phyloP scores from a whole-genome alignment of 2,888 invertebrate species.

The Venustoraphidia nigricollis region DNA sequence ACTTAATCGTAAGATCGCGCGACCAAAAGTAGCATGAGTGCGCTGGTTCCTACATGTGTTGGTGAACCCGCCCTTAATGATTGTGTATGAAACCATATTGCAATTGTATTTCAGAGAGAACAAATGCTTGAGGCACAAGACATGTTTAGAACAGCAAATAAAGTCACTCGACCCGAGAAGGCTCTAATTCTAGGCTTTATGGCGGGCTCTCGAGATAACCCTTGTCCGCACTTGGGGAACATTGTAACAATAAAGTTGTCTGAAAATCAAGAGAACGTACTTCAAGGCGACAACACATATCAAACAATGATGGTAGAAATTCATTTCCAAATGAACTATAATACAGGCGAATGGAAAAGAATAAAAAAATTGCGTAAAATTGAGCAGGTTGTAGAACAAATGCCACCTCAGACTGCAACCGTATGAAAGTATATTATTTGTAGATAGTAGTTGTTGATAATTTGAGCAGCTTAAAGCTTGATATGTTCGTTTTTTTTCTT shows the following conservation, averaged over 20 bases:
- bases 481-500: too few relatives aligned
- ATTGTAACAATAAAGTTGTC: conserved; percentile 91
- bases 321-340: conserved; percentile 97
- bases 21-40: background rate
- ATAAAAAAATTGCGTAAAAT: conserved; percentile 79
- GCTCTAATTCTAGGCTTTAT: conserved; percentile 95
- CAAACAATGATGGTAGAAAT: conserved; percentile 74
- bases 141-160: conserved; percentile 92
- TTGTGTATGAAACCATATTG: conserved; percentile 6
- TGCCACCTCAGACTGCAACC: conserved; percentile 1
- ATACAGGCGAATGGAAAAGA: conserved; percentile 92
- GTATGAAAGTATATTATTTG: too few relatives aligned
- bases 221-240: conserved; percentile 92
- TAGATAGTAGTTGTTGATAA: too few relatives aligned
- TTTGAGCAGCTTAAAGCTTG: too few relatives aligned
- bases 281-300: conserved; percentile 70
- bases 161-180: conserved; percentile 91
- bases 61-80: too few relatives aligned
- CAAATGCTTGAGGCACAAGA: conserved; percentile 95
- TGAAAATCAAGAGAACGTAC: conserved; percentile 78
- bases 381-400: conserved; percentile 24
- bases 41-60: background rate
- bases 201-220: conserved; percentile 96
- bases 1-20: too few relatives aligned
- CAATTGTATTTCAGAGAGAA: conserved; percentile 53